Base-by-base conservation (phyloP, 23 tunicate species). In the Styela clava region DNA sequence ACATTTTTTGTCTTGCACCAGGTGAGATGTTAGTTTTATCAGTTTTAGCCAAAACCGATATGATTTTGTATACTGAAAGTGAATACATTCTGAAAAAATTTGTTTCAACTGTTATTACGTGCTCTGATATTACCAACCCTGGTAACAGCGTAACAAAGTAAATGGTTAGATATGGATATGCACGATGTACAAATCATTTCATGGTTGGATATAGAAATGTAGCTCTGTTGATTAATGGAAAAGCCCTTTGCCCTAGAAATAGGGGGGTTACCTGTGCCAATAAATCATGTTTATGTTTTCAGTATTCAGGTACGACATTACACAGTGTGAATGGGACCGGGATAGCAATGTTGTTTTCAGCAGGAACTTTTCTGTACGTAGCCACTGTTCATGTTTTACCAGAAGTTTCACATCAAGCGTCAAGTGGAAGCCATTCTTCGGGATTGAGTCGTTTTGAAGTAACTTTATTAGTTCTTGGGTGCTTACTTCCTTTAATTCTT, bases 361-460 rank as follows among this genome's bases (percentile, higher is more conserved):
- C 99, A 23, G 99, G 99, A 19, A 95, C 99, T 3, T 95, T 95
- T 83, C 78, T 95, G 12, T 95, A 95, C 68, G 99, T 95, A 33
- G 96, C 99, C 56, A 95, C 99, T 0, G 99, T 95, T 56, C 99
- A 95, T 73, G 96, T 95, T 34, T 69, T 95, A 35, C 96, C 99
- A 33, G 99, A 95, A 68, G 76, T 89, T 79, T 61, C 91, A 23
- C 99, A 86, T 62, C 81, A 76, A 52, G 64, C 52, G 12, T 83
- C 93, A 28, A 79, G 62, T 51, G 64, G 69, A 25, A 37, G 56
- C 24, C 82, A 83, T 68, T 68, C 76, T 33, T 56, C 85, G 37
- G 83, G 83, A 44, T 87, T 95, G 34, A 71, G 65, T 74, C 33
- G 70, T 52, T 78, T 35, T 37, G 95, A 95, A 70, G 91, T 95